A percentile compares a stretch with the other conserved stretches of the same genome.
These are phyloP conservation scores for Campoplex nolae DNA, from an alignment of 2,888 invertebrate species.

Conservation along the genomic window DNA sequence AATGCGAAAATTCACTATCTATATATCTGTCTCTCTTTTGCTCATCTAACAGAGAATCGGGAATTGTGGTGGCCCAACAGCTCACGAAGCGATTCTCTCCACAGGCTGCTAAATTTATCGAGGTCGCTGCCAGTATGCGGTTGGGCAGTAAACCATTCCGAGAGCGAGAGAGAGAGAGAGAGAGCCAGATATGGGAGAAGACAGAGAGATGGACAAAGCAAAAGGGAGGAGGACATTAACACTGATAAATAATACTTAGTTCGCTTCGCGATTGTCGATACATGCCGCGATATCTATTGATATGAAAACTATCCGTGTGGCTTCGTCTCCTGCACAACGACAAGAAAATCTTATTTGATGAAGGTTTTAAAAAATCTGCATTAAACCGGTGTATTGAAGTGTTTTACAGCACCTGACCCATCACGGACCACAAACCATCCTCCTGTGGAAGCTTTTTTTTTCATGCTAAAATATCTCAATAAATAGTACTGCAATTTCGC, in stretches of 20 bases:
- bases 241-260: conserved; percentile 63
- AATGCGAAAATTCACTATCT: conserved; percentile 69
- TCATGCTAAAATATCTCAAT: too few relatives aligned
- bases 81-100: conserved; percentile 65
- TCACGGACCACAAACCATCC: too few relatives aligned
- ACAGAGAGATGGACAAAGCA: not conserved
- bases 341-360: too few relatives aligned
- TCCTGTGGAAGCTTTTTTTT: too few relatives aligned
- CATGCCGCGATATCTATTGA: not conserved
- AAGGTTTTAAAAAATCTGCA: too few relatives aligned
- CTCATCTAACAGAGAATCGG: conserved; percentile 69
- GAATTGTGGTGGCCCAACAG: conserved; percentile 69
- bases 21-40: conserved; percentile 63
- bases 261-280: not conserved
- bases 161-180: not conserved
- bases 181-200: too few relatives aligned
- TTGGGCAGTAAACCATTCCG: conserved; percentile 51
- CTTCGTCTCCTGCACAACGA: too few relatives aligned
- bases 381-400: too few relatives aligned
- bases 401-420: too few relatives aligned
- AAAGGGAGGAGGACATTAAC: conserved; percentile 49
- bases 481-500: too few relatives aligned
- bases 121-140: conserved; percentile 62
- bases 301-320: too few relatives aligned
- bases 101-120: conserved; percentile 64